Conservation (phyloP, 1,140 invertebrate genomes). For the Solenopsis invicta region DNA sequence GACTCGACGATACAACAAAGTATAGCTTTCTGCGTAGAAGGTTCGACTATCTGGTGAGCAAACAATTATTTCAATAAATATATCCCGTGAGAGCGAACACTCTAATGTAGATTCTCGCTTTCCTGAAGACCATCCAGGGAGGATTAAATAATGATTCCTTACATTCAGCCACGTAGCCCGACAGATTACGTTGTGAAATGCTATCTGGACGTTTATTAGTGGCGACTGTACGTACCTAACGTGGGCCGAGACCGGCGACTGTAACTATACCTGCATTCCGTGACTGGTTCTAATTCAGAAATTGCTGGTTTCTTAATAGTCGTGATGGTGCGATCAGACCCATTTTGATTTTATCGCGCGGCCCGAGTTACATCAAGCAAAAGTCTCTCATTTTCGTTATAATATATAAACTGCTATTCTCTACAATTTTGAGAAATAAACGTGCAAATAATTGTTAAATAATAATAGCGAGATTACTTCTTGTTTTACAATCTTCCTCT, state of each 20-base stretch:
- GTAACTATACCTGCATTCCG: slow-evolving; percentile 75
- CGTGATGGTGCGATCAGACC: slow-evolving; percentile 74
- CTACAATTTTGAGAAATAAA: background rate
- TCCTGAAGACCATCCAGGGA: background rate
- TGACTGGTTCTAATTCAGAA: slow-evolving; percentile 83
- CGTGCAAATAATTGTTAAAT: background rate
- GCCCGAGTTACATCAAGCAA: too few relatives aligned
- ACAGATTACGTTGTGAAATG: slow-evolving; percentile 33
- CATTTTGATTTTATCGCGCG: slow-evolving; percentile 66
- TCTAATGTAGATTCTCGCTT: slow-evolving; percentile 9
- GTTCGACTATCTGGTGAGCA: slow-evolving; percentile 22
- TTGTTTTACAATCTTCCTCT: background rate
- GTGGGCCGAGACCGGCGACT: slow-evolving; percentile 68
- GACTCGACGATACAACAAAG: slow-evolving; percentile 76
- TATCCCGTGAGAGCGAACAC: background rate
- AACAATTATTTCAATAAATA: slow-evolving; percentile 41
- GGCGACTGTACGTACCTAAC: slow-evolving; percentile 6
- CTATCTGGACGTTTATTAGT: slow-evolving; percentile 21
- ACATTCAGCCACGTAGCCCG: background rate
- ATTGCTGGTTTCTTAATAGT: slow-evolving; percentile 82
- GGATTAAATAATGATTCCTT: slow-evolving; percentile 31
- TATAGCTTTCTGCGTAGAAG: slow-evolving; percentile 64
- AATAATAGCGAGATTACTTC: background rate
- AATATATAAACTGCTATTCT: background rate
- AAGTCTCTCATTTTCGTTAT: background rate